Percentiles rank a stretch among this genome's conserved stretches.
Evolutionary conservation across 2,888 invertebrate genomes (phyloP).

Genomic region (Papilio gigon): DNA sequence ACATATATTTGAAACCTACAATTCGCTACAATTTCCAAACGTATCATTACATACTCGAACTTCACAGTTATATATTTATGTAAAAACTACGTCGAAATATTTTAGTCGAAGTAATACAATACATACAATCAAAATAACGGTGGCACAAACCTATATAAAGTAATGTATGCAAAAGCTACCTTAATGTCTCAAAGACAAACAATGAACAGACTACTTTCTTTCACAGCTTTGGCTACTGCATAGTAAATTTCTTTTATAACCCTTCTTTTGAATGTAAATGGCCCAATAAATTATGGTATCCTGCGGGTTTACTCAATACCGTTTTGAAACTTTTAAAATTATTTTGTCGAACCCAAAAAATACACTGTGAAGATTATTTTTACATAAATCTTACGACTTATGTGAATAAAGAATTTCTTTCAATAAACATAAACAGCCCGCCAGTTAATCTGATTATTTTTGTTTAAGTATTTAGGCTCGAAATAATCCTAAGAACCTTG

Average conservation of each 20-base stretch:
- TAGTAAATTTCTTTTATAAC: slow-evolving; percentile 65
- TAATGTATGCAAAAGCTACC: slow-evolving; percentile 56
- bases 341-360: slow-evolving; percentile 7
- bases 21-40: too few relatives aligned
- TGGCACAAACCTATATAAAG: slow-evolving; percentile 50
- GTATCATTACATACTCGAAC: too few relatives aligned
- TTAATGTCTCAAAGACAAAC: slow-evolving; percentile 50
- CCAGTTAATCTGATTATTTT: slow-evolving; percentile 6
- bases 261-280: slow-evolving; percentile 46
- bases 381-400: slow-evolving; percentile 5
- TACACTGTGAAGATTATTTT: slow-evolving; percentile 11
- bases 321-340: slow-evolving; percentile 34
- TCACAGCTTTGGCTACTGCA: slow-evolving; percentile 66
- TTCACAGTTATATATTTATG: neutral
- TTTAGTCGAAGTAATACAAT: neutral
- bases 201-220: slow-evolving; percentile 64
- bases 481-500: slow-evolving; percentile 1
- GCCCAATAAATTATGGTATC: slow-evolving; percentile 49
- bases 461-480: neutral
- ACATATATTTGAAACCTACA: too few relatives aligned
- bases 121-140: neutral
- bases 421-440: slow-evolving; percentile 19
- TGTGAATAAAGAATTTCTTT: neutral
- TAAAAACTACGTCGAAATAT: neutral
- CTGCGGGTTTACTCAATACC: slow-evolving; percentile 48